Evolutionary conservation across 1,140 invertebrate genomes (phyloP).

Genomic region (Macrotrachela quadricornifera): DNA sequence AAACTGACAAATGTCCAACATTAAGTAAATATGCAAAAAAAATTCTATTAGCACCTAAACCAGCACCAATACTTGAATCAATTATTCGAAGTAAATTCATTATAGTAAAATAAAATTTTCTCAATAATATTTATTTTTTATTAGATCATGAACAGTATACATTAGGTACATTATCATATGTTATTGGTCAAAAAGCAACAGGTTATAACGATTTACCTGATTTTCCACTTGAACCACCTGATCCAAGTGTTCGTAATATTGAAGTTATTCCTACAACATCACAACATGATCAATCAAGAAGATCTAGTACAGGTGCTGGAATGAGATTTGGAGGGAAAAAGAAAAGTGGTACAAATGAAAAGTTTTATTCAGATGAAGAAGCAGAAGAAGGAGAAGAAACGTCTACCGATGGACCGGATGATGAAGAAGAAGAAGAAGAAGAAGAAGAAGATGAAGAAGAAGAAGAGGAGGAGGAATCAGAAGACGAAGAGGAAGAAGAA

Average conservation of each 20-base stretch:
- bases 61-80: conserved; percentile 57
- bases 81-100: conserved; percentile 25
- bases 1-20: conserved; percentile 16
- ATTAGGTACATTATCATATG: conserved; percentile 80
- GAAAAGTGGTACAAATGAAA: too few species aligned
- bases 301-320: background rate
- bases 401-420: conserved; percentile 13
- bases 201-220: conserved; percentile 70
- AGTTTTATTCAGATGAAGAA: too few species aligned
- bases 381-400: too few species aligned
- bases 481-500: conserved; percentile 9
- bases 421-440: conserved; percentile 2
- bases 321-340: too few species aligned
- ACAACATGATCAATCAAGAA: background rate
- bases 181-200: conserved; percentile 56
- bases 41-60: conserved; percentile 74
- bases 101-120: too few species aligned
- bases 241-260: conserved; percentile 53
- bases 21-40: conserved; percentile 49
- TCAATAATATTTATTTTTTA: conserved; percentile 7
- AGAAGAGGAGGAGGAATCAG: conserved; percentile 9
- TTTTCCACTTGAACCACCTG: conserved; percentile 55
- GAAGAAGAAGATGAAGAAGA: conserved; percentile 7
- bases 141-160: conserved; percentile 62
- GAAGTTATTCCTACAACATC: conserved; percentile 25